These are phyloP conservation scores for Polyommatus icarus DNA, from an alignment of 2,888 invertebrate genomes.

Conservation along the genomic window DNA sequence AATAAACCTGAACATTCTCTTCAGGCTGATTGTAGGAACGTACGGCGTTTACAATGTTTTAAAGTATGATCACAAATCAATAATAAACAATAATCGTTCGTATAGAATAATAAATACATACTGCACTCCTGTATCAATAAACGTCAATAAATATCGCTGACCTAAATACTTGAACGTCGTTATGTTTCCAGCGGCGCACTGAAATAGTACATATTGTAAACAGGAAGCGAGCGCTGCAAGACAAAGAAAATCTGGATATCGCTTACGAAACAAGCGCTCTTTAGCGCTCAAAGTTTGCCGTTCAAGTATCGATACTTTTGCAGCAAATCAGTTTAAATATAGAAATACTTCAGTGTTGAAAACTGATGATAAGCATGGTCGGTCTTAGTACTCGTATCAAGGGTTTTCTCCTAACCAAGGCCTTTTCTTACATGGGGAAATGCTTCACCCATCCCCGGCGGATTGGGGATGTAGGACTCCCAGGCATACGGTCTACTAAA, in stretches of 20 bases:
- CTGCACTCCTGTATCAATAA: background rate
- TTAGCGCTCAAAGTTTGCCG: background rate
- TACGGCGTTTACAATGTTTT: too few relatives aligned
- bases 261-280: constrained; percentile 8
- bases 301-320: background rate
- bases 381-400: too few relatives aligned
- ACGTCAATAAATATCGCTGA: background rate
- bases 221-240: background rate
- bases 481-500: too few relatives aligned
- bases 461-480: too few relatives aligned
- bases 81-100: too few relatives aligned
- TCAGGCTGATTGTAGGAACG: too few relatives aligned
- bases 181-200: background rate
- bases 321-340: background rate
- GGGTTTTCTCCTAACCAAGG: too few relatives aligned
- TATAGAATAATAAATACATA: background rate
- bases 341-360: background rate
- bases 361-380: background rate
- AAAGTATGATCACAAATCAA: too few relatives aligned
- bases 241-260: constrained; percentile 8
- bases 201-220: background rate
- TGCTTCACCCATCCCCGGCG: too few relatives aligned
- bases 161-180: background rate
- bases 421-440: too few relatives aligned
- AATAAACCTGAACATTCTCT: too few relatives aligned